Evolutionary conservation across 1,140 invertebrate genomes (phyloP), one percentile per base, ranked within the genome.

Genomic region (Leptonema lineaticorne): DNA sequence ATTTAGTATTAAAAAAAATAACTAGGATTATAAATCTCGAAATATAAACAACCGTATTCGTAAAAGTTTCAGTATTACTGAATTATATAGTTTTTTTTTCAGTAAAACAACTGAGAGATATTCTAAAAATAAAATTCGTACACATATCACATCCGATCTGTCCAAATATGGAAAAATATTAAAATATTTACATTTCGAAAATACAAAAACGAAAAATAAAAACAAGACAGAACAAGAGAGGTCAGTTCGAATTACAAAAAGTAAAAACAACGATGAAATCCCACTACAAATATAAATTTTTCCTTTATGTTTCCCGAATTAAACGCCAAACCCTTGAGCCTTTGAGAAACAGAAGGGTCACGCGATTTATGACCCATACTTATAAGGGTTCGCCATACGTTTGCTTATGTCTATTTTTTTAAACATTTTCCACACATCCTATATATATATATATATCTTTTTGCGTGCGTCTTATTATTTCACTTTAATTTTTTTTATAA

Each of bases 281-380:
- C 50, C 50, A 26, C 50, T 22, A 53, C 20, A 53, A 53, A 24
- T 14, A 53, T 53, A 53, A 53, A 53, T 26, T 48, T 48, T 48
- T 53, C 50, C 20, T 53, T 22, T 22, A 26, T 22, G 22, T 22
- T 11, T 26, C 50, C 50, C 50, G 50, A 53, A 53, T 53, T 53
- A 53, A 53, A 24, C 50, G 27, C 50, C 22, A 53, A 26, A 16
- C 3, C 50, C 24, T 53, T 24, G 16, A 2, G 46, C 46, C 30
- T 33, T 33, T 33, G 18, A 20, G 46, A 18, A 3, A 24, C n/a
- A 7, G 14, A 9, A 9, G 46, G 22, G 20, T 53, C 50, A 2
- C 27, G 50, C 50, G 50, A 53, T 53, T 53, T 53, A 53, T 24
- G 50, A 53, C 22, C 50, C 24, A 53, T 22, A 53, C 50, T 53